A percentile compares a stretch with the other conserved stretches of the same genome.
phyloP scores from a whole-genome alignment of 2,113 vertebrate genomes.

The Chloropsis cyanopogon region DNA sequence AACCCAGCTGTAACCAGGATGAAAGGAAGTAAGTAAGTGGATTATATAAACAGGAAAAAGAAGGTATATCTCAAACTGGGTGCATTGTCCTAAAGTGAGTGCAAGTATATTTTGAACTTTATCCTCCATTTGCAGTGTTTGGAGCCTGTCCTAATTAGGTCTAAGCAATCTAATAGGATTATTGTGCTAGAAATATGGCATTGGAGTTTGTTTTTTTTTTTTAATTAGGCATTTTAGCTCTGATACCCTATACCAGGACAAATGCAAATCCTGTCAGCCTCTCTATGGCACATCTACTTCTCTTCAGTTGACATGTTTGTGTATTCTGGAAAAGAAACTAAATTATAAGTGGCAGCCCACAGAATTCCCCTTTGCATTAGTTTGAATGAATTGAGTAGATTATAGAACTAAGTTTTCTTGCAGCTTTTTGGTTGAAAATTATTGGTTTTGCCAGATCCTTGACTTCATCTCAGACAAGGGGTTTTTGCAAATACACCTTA shows the following conservation, averaged over 20 bases:
- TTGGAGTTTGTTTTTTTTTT: background rate
- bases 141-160: background rate
- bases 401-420: background rate
- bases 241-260: background rate
- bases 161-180: background rate
- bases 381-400: background rate
- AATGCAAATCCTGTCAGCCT: background rate
- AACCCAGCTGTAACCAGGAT: background rate
- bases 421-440: background rate
- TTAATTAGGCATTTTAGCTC: background rate
- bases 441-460: background rate
- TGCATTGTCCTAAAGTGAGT: background rate
- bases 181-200: background rate
- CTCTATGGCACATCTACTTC: background rate
- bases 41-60: background rate
- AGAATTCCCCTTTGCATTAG: background rate
- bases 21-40: background rate
- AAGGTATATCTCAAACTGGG: background rate
- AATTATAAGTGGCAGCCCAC: background rate
- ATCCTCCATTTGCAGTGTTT: background rate
- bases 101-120: background rate
- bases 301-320: background rate
- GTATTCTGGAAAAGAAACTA: background rate
- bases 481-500: background rate
- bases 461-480: background rate